phyloP scores from a whole-genome alignment of 1,140 invertebrate genomes.

The Leptonema lineaticorne region DNA sequence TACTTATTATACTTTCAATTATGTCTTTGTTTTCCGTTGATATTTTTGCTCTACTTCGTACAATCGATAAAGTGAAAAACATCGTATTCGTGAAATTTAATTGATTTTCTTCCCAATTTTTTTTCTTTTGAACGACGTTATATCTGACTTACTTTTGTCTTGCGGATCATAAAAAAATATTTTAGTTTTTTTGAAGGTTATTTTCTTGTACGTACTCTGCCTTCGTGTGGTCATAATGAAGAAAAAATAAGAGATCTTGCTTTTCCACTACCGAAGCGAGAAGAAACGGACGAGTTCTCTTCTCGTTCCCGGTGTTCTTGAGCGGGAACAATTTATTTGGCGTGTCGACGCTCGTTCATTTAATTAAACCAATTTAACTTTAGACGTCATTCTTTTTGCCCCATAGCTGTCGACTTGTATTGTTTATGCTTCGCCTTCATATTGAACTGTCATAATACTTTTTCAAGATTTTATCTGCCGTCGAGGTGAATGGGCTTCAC shows the following conservation, averaged over 20 bases:
- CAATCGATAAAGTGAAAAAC: slow-evolving; percentile 10
- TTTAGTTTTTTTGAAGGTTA: slow-evolving; percentile 8
- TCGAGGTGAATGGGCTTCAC: not conserved
- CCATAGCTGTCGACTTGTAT: not conserved
- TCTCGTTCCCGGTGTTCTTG: slow-evolving; percentile 26
- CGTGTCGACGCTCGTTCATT: slow-evolving; percentile 42
- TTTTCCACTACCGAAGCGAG: slow-evolving; percentile 10
- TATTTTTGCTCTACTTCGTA: not conserved
- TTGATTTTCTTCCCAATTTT: not conserved
- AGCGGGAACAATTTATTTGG: slow-evolving; percentile 42
- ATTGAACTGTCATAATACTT: slow-evolving; percentile 35
- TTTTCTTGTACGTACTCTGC: not conserved
- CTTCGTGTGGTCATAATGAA: not conserved
- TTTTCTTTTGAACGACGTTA: not conserved
- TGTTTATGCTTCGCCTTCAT: slow-evolving; percentile 28
- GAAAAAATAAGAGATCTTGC: not conserved
- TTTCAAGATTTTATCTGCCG: slow-evolving; percentile 14
- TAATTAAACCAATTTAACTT: slow-evolving; percentile 43
- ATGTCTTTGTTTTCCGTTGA: not conserved
- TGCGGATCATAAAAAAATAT: slow-evolving; percentile 15
- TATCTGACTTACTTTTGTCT: not conserved
- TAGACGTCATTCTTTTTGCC: slow-evolving; percentile 35
- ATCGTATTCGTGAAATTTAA: not conserved
- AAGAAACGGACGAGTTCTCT: not conserved
- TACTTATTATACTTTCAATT: too few relatives aligned